Evolutionary conservation across 2,113 vertebrate genomes (phyloP), one percentile per base, ranked within the genome.

Genomic region (Semicossyphus pulcher): DNA sequence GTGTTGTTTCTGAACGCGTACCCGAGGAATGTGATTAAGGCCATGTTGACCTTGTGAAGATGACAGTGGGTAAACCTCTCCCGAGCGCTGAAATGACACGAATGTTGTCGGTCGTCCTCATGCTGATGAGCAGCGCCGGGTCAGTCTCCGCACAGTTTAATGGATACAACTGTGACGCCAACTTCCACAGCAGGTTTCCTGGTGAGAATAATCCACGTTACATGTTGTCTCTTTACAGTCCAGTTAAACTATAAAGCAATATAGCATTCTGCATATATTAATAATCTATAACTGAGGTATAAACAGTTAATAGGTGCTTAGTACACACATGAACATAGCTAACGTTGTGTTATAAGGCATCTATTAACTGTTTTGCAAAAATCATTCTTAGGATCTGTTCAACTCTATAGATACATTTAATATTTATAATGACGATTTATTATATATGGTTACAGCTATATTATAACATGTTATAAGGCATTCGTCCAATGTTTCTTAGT

Each of bases 111-210:
- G 41, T 97, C 81, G 77, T 95, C 88, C 85, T 97, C 84, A 90
- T 98, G 84, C 91, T 98, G 92, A 93, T 88, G 66, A 87, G 91
- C 86, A 94, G 92, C 88, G 88, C 93, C 44, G 79, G 93, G 62
- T 92, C 92, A 1, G 95, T 94, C 75, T 91, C 93, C 66, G 85
- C 96, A 72, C 97, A 98, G 89, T 99, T 99, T 91, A 98, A 97
- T 76, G 95, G 97, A 81, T 99, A 97, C 91, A 99, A 98, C 89
- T 99, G 97, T 89, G 97, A 99, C 77, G 93, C 96, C 82, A 96
- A 88, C 91, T 93, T 95, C 81, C 97, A 99, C 92, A 98, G 97
- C 92, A 95, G 97, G 88, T 99, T 97, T 92, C 97, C 97, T 89
- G 97, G 97, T 98, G 94, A 97, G 97, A 52, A 61, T 2, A 49